A percentile compares a stretch with the other conserved stretches of the same genome.
These are phyloP conservation scores for Okapia johnstoni DNA, from an alignment of 2,113 vertebrate species.

Conservation along the genomic window DNA sequence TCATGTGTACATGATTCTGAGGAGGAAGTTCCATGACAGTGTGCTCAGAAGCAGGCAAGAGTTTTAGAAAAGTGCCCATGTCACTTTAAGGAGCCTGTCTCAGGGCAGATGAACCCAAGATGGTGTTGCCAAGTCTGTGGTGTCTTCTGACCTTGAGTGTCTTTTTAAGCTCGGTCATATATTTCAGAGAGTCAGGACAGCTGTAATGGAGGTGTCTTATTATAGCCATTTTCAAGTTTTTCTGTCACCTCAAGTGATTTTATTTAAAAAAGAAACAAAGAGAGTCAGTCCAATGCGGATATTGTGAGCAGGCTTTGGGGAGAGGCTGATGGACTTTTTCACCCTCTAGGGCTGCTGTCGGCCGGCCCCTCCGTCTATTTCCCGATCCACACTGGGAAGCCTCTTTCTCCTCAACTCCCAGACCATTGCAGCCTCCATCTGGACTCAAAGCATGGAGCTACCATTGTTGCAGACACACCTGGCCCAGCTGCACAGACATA, in stretches of 20 bases:
- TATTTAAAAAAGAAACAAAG: background rate
- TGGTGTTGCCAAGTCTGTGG: background rate
- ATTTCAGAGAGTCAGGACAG: background rate
- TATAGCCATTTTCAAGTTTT: constrained; percentile 7
- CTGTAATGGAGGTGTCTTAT: background rate
- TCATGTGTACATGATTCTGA: background rate
- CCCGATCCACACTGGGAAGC: background rate
- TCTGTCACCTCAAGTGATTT: background rate
- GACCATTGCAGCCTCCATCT: background rate
- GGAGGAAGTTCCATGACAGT: background rate
- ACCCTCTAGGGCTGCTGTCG: background rate
- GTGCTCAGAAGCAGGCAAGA: background rate
- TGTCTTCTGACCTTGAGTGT: background rate
- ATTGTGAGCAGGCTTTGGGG: background rate
- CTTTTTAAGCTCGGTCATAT: background rate
- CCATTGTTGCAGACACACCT: background rate
- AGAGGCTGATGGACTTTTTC: background rate
- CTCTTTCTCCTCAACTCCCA: background rate
- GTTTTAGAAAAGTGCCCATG: background rate
- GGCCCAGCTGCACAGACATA: background rate
- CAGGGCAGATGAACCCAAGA: accelerated
- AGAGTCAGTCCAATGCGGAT: background rate
- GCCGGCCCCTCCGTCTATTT: background rate
- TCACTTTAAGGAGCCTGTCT: accelerated
- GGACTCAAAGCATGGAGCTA: background rate